Base-by-base conservation (phyloP, 2,888 invertebrate genomes). In the Brachynemurus nebulosus region DNA sequence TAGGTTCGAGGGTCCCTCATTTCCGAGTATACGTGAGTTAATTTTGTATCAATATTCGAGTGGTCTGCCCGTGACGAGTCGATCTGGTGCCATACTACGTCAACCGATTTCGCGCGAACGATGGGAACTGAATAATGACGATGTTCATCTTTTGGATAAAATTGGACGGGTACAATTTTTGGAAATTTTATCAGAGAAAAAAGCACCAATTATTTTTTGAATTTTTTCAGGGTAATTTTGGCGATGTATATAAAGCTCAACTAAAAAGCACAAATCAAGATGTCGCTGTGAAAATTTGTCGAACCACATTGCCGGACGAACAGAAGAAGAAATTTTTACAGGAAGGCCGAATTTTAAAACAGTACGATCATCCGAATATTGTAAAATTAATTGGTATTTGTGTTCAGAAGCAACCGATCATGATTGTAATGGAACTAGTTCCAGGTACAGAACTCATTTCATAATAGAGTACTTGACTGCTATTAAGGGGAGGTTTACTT, bases 361-460 rank as follows among this genome's bases (percentile, higher is more conserved):
- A 93, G 63, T 96, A 96, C 63, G 86, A 93, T 63, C 96, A 96
- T 65, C 90, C 91, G 1, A 96, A 96, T 66, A 90, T 96, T 51
- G 96, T 96, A 27, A 80, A 89, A 59, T 76, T 97, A 30, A 93
- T 95, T 54, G 97, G 97, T 20, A 95, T 97, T 55, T 96, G 95
- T 55, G 95, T 95, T 50, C 95, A 95, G 65, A 90, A 93, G 59
- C 93, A 95, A 57, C 97, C 97, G 0, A 93, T 97, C 46, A 95
- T 96, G 93, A 95, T 97, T 57, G 93, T 97, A 23, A 96, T 97
- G 96, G 97, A 97, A 68, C 74, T 92, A 48, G 95, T 95, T 37
- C 80, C 85, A 53, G 85, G 86, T 83, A 61, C n/a, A n/a, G n/a
- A n/a, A n/a, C n/a, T n/a, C n/a, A n/a, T n/a, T n/a, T n/a, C n/a